These are phyloP conservation scores for Huso huso DNA, from an alignment of 2,797 vertebrate species.

Conservation along the genomic window DNA sequence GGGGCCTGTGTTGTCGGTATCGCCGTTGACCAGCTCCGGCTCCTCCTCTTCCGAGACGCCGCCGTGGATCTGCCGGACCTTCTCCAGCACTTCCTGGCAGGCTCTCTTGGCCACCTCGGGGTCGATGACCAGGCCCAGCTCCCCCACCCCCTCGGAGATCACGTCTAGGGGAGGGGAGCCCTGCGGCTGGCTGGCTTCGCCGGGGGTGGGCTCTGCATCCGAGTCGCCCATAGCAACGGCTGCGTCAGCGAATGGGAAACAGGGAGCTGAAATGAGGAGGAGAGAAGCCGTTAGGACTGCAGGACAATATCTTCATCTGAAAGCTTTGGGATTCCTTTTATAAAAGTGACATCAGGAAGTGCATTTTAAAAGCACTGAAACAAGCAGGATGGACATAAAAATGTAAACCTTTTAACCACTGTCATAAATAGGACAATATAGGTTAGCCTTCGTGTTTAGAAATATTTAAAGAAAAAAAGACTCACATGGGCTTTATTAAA, in stretches of 20 bases:
- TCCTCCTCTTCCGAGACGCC: not conserved
- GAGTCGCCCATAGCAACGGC: conserved; percentile 47
- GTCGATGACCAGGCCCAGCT: conserved; percentile 76
- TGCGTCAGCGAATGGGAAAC: conserved; percentile 26
- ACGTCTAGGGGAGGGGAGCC: conserved; percentile 60
- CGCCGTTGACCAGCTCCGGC: conserved; percentile 8
- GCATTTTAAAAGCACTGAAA: too few relatives aligned
- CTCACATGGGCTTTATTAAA: too few relatives aligned
- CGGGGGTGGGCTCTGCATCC: conserved; percentile 36
- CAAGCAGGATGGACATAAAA: too few relatives aligned
- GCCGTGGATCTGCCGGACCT: conserved; percentile 66
- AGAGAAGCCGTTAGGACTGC: too few relatives aligned
- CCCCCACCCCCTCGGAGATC: conserved; percentile 74
- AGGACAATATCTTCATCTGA: too few relatives aligned
- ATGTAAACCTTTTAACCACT: too few relatives aligned
- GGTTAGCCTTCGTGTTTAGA: too few relatives aligned
- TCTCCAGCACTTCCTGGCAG: conserved; percentile 84
- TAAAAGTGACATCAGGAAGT: too few relatives aligned
- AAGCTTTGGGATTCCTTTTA: too few relatives aligned
- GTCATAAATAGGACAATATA: too few relatives aligned
- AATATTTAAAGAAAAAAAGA: too few relatives aligned
- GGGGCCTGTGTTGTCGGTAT: conserved; percentile 2
- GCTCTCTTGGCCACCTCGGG: conserved; percentile 80
- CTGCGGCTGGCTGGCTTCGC: conserved; percentile 34
- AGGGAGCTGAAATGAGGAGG: conserved; percentile 10